Evolutionary conservation across 2,113 vertebrate genomes (phyloP).

Genomic region (Stigmatopora nigra): DNA sequence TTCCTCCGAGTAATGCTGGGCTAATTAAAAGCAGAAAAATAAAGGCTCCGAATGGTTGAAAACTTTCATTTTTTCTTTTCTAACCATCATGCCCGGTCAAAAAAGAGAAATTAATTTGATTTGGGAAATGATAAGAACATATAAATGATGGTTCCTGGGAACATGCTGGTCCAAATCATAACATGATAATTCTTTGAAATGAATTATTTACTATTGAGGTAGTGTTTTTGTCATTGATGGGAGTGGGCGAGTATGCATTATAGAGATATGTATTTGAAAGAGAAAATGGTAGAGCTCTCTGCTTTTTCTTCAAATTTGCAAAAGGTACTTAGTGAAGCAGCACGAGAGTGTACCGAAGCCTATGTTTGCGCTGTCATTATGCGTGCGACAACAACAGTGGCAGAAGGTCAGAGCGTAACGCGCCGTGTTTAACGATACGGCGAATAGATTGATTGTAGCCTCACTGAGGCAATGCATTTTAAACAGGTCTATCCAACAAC

Average conservation of each 20-base stretch:
- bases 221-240: not conserved
- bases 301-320: not conserved
- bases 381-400: slow-evolving; percentile 32
- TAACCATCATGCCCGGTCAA: slow-evolving; percentile 1
- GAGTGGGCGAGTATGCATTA: not conserved
- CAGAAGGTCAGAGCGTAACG: slow-evolving; percentile 64
- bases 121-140: slow-evolving; percentile 1
- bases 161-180: not conserved
- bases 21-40: slow-evolving; percentile 10
- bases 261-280: not conserved
- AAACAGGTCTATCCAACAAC: slow-evolving; percentile 58
- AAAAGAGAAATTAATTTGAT: slow-evolving; percentile 5
- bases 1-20: slow-evolving; percentile 42
- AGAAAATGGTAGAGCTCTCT: no score
- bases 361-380: slow-evolving; percentile 36
- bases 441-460: slow-evolving; percentile 60
- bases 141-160: not conserved
- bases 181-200: not conserved
- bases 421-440: slow-evolving; percentile 58
- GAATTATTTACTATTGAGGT: not conserved
- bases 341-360: not conserved
- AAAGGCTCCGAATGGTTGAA: not conserved
- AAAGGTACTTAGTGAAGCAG: not conserved
- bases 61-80: not conserved
- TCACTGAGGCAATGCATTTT: slow-evolving; percentile 67